Conservation (phyloP, 2,113 vertebrate genomes). For the Xiphias gladius region DNA sequence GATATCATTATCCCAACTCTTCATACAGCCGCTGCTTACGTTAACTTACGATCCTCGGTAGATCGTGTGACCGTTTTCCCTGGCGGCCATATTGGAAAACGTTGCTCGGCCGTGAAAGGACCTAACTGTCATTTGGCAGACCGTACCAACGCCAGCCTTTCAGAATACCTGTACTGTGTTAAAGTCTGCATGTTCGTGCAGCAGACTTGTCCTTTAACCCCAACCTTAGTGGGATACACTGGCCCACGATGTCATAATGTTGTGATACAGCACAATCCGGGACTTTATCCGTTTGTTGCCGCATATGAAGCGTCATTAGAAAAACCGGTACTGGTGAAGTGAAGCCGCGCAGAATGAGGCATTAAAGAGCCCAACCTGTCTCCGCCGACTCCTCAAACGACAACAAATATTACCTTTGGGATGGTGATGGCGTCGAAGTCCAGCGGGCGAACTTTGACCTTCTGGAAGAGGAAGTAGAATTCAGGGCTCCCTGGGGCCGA, state of each 20-base stretch:
- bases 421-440: conserved; percentile 93
- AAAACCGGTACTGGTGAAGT: not conserved
- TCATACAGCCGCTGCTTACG: no score
- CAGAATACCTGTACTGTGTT: no score
- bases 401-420: conserved; percentile 77
- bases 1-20: no score
- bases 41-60: no score
- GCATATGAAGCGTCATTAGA: not conserved
- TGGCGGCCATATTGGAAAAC: no score
- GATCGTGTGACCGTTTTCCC: no score
- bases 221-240: no score
- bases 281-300: not conserved
- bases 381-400: not conserved
- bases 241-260: not conserved
- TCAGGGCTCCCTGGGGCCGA: conserved; percentile 82
- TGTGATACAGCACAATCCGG: not conserved
- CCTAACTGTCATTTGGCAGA: no score
- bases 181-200: no score
- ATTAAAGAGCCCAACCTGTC: not conserved
- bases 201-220: not conserved
- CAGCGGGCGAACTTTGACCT: conserved; percentile 90
- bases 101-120: no score
- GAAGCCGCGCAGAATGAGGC: not conserved
- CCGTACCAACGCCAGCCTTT: no score
- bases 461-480: conserved; percentile 95